phyloP scores from a whole-genome alignment of 2,888 invertebrate species.

The Nipponacmea schrenckii region DNA sequence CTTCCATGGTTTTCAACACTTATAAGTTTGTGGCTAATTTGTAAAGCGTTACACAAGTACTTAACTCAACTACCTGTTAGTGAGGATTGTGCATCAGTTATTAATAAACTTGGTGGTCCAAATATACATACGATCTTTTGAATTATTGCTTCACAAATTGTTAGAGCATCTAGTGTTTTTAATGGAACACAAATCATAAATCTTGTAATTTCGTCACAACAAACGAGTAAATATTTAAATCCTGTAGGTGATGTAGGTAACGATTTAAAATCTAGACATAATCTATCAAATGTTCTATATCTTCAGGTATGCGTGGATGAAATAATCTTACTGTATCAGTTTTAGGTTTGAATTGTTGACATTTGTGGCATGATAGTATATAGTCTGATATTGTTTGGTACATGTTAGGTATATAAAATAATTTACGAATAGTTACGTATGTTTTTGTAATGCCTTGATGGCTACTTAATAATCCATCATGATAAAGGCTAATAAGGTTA shows the following conservation, averaged over 20 bases:
- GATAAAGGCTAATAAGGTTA: background rate
- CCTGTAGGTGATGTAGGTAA: background rate
- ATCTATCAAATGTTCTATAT: background rate
- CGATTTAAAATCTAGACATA: background rate
- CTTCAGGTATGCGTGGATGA: background rate
- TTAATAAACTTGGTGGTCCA: background rate
- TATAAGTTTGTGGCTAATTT: background rate
- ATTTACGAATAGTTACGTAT: background rate
- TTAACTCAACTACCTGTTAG: background rate
- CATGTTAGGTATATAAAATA: background rate
- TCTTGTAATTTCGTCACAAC: background rate
- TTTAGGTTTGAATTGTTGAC: background rate
- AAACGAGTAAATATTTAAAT: background rate
- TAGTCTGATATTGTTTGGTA: background rate
- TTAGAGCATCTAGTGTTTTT: background rate
- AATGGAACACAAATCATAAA: background rate
- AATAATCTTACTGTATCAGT: background rate
- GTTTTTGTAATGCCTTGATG: background rate
- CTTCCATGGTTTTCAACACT: background rate
- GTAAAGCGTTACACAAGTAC: background rate
- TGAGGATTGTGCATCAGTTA: slow-evolving; percentile 4
- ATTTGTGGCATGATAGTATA: background rate
- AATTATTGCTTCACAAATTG: background rate
- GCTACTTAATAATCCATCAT: background rate
- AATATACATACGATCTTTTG: slow-evolving; percentile 1